phyloP scores from a whole-genome alignment of 2,888 invertebrate species.

The Melinopterus prodromus region DNA sequence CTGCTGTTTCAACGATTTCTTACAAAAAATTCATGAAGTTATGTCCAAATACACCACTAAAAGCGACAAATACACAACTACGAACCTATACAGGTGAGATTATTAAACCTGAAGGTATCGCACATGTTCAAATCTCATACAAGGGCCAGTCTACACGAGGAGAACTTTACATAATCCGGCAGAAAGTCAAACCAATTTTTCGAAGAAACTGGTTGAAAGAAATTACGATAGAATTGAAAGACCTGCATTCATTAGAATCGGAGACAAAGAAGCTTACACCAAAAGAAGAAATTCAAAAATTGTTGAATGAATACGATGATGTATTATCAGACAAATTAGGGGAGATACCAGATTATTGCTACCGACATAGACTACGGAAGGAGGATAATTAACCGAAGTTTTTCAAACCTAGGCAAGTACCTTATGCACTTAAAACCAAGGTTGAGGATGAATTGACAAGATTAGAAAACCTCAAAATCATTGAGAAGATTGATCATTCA shows the following conservation, averaged over 20 bases:
- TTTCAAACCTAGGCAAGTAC: conserved; percentile 21
- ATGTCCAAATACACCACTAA: conserved; percentile 5
- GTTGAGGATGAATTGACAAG: conserved; percentile 19
- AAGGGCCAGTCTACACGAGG: background rate
- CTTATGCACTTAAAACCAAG: conserved; percentile 9
- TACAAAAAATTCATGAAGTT: background rate
- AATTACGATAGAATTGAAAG: conserved; percentile 11
- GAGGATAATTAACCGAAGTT: conserved; percentile 19
- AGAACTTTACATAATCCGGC: background rate
- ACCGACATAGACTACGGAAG: conserved; percentile 12
- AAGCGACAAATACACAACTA: conserved; percentile 18
- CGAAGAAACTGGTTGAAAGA: conserved; percentile 7
- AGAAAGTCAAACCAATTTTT: conserved; percentile 22
- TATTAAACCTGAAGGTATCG: background rate
- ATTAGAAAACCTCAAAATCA: conserved; percentile 12
- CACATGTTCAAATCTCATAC: background rate
- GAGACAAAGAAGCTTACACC: background rate
- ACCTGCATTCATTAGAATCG: conserved; percentile 5
- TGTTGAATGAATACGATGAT: conserved; percentile 13
- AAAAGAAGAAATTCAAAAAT: background rate
- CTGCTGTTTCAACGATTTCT: conserved; percentile 24
- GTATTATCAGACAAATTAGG: conserved; percentile 21
- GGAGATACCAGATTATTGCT: conserved; percentile 14
- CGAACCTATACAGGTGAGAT: conserved; percentile 20
- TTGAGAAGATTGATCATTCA: conserved; percentile 19